A percentile compares a stretch with the other conserved stretches of the same genome.
Conservation (phyloP, 2,797 vertebrate species). For the Enteromius viviparus region DNA sequence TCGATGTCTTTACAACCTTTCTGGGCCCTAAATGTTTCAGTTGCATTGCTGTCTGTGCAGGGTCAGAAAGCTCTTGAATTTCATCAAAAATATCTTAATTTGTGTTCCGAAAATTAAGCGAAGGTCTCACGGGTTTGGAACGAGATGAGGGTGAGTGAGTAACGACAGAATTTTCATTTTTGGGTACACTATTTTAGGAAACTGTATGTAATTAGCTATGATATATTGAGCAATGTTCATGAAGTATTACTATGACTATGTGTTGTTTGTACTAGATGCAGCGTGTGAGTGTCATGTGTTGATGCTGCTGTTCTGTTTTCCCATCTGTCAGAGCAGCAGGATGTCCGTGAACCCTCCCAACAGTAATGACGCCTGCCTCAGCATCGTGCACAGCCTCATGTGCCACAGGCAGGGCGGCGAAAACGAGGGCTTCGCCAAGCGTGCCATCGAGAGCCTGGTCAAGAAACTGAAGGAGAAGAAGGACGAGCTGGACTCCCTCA, state of each 20-base stretch:
- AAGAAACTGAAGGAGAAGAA: slow-evolving; percentile 88
- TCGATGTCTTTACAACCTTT: background rate
- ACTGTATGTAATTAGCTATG: background rate
- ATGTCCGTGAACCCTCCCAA: slow-evolving; percentile 80
- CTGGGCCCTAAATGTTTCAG: background rate
- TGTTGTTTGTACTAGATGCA: background rate
- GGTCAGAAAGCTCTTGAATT: background rate
- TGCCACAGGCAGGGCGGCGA: slow-evolving; percentile 87
- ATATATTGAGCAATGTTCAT: background rate
- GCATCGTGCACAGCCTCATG: slow-evolving; percentile 87
- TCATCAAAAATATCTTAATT: background rate
- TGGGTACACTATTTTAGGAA: background rate
- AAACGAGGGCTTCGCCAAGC: slow-evolving; percentile 83
- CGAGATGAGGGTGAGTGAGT: background rate
- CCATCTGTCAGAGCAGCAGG: slow-evolving; percentile 63
- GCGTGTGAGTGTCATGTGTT: slow-evolving; percentile 9
- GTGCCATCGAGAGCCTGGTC: slow-evolving; percentile 86
- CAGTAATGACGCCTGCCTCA: slow-evolving; percentile 83
- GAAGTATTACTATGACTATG: background rate
- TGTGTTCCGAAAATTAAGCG: background rate
- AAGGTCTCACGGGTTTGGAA: background rate
- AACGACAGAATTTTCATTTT: background rate
- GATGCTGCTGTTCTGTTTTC: slow-evolving; percentile 42
- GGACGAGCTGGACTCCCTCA: slow-evolving; percentile 84
- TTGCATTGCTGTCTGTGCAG: background rate